Percentiles rank a stretch among this genome's conserved stretches.
Evolutionary conservation across 2,888 invertebrate species (phyloP).

Genomic region (Euphydryas editha): DNA sequence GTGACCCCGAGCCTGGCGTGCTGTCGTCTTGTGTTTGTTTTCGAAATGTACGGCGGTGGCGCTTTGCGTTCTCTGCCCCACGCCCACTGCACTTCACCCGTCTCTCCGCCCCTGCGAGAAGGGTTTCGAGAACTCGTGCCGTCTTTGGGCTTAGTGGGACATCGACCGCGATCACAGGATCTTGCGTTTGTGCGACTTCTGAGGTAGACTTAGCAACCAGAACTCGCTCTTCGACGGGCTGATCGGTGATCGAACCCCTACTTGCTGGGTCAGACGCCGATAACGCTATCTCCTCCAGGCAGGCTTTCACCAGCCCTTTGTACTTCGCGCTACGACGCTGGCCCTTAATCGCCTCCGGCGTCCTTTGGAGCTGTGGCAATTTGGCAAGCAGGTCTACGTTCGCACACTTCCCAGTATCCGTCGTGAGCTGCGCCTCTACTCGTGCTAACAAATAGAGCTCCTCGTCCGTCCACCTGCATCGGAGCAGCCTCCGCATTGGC

Average conservation of each 20-base stretch:
- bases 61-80: not conserved
- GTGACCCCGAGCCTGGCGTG: too few relatives aligned
- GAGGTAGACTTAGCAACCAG: too few relatives aligned
- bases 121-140: too few relatives aligned
- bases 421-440: slow-evolving; percentile 36
- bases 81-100: not conserved
- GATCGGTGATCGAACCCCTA: slow-evolving; percentile 2
- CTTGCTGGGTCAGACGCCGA: slow-evolving; percentile 9
- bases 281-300: slow-evolving; percentile 9
- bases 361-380: slow-evolving; percentile 30
- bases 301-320: slow-evolving; percentile 27
- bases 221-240: not conserved
- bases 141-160: too few relatives aligned
- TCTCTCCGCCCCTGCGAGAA: not conserved
- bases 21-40: too few relatives aligned
- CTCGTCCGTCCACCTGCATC: slow-evolving; percentile 39
- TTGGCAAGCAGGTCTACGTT: slow-evolving; percentile 1
- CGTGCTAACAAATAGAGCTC: slow-evolving; percentile 36
- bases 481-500: slow-evolving; percentile 39
- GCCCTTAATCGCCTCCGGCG: slow-evolving; percentile 38
- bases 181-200: too few relatives aligned
- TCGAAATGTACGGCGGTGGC: not conserved
- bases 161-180: too few relatives aligned
- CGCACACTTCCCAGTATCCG: too few relatives aligned
- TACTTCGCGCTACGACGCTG: slow-evolving; percentile 31